phyloP scores from a whole-genome alignment of 2,113 vertebrate species.

The Benitochromis conjunctus region DNA sequence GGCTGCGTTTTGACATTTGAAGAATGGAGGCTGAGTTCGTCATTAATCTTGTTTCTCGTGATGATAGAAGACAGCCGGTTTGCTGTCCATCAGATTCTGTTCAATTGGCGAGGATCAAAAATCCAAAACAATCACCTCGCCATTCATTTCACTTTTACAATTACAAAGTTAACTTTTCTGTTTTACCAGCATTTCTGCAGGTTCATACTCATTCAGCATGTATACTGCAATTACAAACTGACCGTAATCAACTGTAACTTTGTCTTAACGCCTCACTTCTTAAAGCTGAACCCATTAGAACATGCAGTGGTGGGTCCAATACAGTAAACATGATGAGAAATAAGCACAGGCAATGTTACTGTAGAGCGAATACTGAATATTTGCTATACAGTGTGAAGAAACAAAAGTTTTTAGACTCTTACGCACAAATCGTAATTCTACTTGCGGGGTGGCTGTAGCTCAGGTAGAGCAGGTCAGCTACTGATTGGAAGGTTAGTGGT shows the following conservation, averaged over 20 bases:
- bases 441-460: no score
- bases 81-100: background rate
- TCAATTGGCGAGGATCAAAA: background rate
- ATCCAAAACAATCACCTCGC: background rate
- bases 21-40: background rate
- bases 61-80: background rate
- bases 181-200: background rate
- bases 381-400: no score
- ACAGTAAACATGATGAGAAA: background rate
- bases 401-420: no score
- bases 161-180: background rate
- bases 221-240: background rate
- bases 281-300: background rate
- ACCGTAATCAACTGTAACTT: background rate
- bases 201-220: fast-evolving
- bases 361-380: background rate
- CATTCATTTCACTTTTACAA: background rate
- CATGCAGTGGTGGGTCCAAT: background rate
- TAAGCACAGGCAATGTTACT: background rate
- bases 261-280: background rate
- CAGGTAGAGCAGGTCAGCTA: no score
- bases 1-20: constrained; percentile 5
- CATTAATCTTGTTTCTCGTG: constrained; percentile 18
- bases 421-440: background rate
- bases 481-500: no score